Base-by-base conservation (phyloP, 2,113 vertebrate species). In the Nansenia antarctica region DNA sequence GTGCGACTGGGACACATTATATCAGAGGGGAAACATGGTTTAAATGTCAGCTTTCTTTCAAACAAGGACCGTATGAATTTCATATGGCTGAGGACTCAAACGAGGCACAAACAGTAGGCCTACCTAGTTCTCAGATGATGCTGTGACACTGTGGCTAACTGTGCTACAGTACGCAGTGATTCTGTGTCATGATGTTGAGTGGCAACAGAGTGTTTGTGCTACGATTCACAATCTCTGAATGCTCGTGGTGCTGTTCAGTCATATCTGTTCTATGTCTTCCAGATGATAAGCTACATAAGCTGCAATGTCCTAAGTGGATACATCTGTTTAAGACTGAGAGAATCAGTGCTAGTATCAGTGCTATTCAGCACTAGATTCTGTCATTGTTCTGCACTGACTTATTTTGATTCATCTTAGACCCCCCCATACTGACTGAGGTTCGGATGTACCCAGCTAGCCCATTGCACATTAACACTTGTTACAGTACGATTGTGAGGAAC, bases 1-100 rank as follows among this genome's bases (percentile, higher is more conserved):
- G 68, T 64, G 49, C 35, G 42, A 61, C 62, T 59, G 58, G 42
- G 57, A 67, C n/a, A 35, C 37, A 62, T 52, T 54, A 12, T 4
- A 66, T 31, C 31, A 65, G 24, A 59, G 32, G 60, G 58, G 62
- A 70, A 58, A 64, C 34, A 34, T 67, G 65, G 62, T 72, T 61
- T 60, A 55, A 24, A 22, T 39, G 45, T 77, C 30, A 30, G 42
- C 3, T 11, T 62, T 30, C 29, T n/a, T 37, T 34, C 20, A 49
- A 63, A 70, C 18, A 22, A 26, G 22, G 54, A 35, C 3, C 32
- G 37, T 58, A 35, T 55, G 32, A 49, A 65, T 59, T 9, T 30
- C n/a, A 57, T 54, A 39, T 31, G 18, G 55, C 26, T 31, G 12
- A 52, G 37, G 60, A n/a, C 9, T 57, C 54, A 60, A 6, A 31